A percentile compares a stretch with the other conserved stretches of the same genome.
Conservation (phyloP, 2,797 vertebrate genomes). For the Apogon talboti region DNA sequence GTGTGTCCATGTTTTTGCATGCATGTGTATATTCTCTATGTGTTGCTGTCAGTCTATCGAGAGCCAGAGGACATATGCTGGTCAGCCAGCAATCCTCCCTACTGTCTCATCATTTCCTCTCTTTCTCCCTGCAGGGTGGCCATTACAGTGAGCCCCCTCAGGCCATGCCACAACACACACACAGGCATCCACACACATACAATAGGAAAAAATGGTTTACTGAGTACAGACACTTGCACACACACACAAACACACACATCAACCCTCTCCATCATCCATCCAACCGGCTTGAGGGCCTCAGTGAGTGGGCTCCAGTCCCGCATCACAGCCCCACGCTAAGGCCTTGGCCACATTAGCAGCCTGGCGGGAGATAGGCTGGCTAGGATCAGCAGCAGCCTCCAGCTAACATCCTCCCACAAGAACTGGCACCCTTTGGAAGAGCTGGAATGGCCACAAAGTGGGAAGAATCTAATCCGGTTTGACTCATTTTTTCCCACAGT, state of each 20-base stretch:
- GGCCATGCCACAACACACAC: conserved; percentile 54
- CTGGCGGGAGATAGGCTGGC: conserved; percentile 57
- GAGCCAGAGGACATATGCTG: conserved; percentile 68
- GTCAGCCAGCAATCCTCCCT: conserved; percentile 64
- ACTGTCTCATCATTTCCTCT: conserved; percentile 69
- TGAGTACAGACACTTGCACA: conserved; percentile 22
- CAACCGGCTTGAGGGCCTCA: conserved; percentile 63
- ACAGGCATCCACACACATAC: conserved; percentile 23
- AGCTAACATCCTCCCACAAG: conserved; percentile 68
- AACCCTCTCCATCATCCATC: conserved; percentile 35
- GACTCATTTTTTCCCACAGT: conserved; percentile 28
- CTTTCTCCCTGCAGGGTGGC: conserved; percentile 67
- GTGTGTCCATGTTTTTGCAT: conserved; percentile 13
- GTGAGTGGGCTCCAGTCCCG: conserved; percentile 59
- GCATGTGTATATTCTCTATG: conserved; percentile 12
- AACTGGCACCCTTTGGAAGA: conserved; percentile 65
- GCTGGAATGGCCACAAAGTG: conserved; percentile 75
- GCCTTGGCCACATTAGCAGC: conserved; percentile 72
- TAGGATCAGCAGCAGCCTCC: conserved; percentile 53
- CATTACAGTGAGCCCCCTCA: conserved; percentile 65
- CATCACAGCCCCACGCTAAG: conserved; percentile 48
- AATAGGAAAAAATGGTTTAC: conserved; percentile 32
- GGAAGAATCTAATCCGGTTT: conserved; percentile 70
- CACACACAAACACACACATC: background rate
- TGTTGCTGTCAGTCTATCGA: conserved; percentile 55